A percentile compares a stretch with the other conserved stretches of the same genome.
These are phyloP conservation scores for Acipenser ruthenus DNA, from an alignment of 2,797 vertebrate genomes.

Conservation along the genomic window DNA sequence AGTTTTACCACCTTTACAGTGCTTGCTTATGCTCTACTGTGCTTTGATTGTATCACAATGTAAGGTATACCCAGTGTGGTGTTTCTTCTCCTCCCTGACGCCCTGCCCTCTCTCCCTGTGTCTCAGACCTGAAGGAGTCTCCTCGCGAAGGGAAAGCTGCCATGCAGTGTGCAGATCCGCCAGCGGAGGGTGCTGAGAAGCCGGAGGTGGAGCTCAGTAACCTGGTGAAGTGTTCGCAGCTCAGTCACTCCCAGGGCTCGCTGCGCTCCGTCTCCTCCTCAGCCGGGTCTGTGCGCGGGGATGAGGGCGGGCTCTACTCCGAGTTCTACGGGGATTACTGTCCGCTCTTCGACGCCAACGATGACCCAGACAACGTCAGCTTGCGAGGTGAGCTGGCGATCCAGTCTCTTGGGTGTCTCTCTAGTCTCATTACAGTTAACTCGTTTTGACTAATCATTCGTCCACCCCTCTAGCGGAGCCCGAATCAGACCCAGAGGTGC, in stretches of 20 bases:
- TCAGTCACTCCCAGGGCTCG: constrained; percentile 74
- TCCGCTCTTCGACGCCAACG: constrained; percentile 69
- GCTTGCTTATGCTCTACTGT: too few species aligned
- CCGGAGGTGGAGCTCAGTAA: constrained; percentile 70
- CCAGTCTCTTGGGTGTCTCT: not conserved
- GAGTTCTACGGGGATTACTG: constrained; percentile 83
- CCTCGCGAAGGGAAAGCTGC: constrained; percentile 43
- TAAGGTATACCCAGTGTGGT: not conserved
- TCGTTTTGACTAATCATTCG: not conserved
- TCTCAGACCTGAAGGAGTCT: constrained; percentile 74
- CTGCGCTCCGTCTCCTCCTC: constrained; percentile 72
- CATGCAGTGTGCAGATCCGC: constrained; percentile 35
- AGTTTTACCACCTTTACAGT: too few species aligned
- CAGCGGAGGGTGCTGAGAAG: constrained; percentile 26
- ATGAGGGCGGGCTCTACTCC: constrained; percentile 71
- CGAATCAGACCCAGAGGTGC: constrained; percentile 36
- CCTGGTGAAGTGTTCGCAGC: constrained; percentile 63
- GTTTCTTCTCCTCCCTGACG: not conserved
- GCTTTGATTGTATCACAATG: not conserved
- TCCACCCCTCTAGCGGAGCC: constrained; percentile 25
- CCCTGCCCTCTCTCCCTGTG: constrained; percentile 17
- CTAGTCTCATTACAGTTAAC: not conserved
- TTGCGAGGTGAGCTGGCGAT: constrained; percentile 60
- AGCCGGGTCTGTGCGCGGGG: constrained; percentile 72
- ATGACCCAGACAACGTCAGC: constrained; percentile 75